A percentile compares a stretch with the other conserved stretches of the same genome.
Conservation (phyloP, 1,140 invertebrate species). For the Lucilia sericata region DNA sequence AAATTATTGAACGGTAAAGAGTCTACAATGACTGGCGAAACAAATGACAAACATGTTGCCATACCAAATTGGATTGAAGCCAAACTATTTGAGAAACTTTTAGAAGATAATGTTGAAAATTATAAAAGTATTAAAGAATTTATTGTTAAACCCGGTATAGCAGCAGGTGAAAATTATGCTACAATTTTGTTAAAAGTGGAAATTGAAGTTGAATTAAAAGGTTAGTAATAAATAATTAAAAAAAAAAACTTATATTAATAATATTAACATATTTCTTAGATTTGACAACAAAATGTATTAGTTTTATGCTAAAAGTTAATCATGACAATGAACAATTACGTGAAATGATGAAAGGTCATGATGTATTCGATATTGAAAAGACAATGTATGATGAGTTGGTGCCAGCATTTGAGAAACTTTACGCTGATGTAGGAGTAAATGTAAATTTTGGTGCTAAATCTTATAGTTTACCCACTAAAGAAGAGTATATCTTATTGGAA, state of each 20-base stretch:
- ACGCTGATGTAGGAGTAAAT: conserved; percentile 53
- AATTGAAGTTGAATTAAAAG: conserved; percentile 45
- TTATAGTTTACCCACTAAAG: conserved; percentile 47
- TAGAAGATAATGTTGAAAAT: conserved; percentile 59
- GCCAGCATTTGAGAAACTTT: conserved; percentile 56
- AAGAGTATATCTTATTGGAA: conserved; percentile 65
- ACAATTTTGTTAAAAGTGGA: conserved; percentile 48
- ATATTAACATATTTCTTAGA: conserved; percentile 47
- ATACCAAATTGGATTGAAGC: conserved; percentile 68
- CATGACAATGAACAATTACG: conserved; percentile 54
- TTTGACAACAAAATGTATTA: conserved; percentile 49
- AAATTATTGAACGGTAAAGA: not conserved
- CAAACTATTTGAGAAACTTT: conserved; percentile 66
- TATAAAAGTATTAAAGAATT: conserved; percentile 58
- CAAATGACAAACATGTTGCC: not conserved
- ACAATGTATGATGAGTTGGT: conserved; percentile 55
- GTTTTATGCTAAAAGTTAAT: conserved; percentile 58
- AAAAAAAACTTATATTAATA: not conserved
- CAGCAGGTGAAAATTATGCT: conserved; percentile 47
- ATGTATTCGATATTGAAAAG: conserved; percentile 57
- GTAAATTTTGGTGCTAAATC: conserved; percentile 54
- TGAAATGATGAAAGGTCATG: conserved; percentile 54
- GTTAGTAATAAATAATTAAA: conserved; percentile 47
- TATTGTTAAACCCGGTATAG: conserved; percentile 50
- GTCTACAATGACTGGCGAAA: not conserved